Percentiles rank a stretch among this genome's conserved stretches.
These are phyloP conservation scores for Drosophila arizonae DNA, from an alignment of 1,140 invertebrate species.

Conservation along the genomic window DNA sequence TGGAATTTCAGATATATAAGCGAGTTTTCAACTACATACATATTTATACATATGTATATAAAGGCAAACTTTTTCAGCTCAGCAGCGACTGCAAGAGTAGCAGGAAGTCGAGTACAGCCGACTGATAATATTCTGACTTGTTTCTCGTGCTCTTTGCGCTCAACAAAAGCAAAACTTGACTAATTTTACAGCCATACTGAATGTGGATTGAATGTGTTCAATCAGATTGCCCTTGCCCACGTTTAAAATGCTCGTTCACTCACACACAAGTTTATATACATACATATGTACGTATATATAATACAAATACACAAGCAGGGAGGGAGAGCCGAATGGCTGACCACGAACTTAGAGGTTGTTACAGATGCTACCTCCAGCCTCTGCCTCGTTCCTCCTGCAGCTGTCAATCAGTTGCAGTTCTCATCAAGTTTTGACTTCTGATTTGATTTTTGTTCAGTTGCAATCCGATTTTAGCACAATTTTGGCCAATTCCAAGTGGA, in stretches of 20 bases:
- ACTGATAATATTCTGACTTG: too few relatives aligned
- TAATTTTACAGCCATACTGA: not conserved
- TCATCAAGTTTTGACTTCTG: constrained; percentile 9
- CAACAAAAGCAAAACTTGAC: not conserved
- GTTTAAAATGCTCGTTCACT: constrained; percentile 8
- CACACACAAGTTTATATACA: constrained; percentile 4
- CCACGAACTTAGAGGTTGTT: not conserved
- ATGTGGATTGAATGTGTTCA: not conserved
- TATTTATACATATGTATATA: too few relatives aligned
- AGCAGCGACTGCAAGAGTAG: too few relatives aligned
- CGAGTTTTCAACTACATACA: too few relatives aligned
- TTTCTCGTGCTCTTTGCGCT: too few relatives aligned
- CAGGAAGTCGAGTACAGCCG: too few relatives aligned
- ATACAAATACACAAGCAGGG: constrained; percentile 1
- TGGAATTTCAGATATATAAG: too few relatives aligned
- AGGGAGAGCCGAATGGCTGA: not conserved
- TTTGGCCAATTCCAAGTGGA: not conserved
- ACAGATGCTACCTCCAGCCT: too few relatives aligned
- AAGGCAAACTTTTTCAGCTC: too few relatives aligned
- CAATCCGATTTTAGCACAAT: constrained; percentile 3
- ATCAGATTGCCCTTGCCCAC: not conserved
- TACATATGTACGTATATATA: too few relatives aligned
- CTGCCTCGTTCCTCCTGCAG: not conserved
- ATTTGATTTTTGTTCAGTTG: constrained; percentile 23
- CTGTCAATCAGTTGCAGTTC: constrained; percentile 26